A percentile compares a stretch with the other conserved stretches of the same genome.
Conservation (phyloP, 2,797 vertebrate species). For the Argyrosomus regius region DNA sequence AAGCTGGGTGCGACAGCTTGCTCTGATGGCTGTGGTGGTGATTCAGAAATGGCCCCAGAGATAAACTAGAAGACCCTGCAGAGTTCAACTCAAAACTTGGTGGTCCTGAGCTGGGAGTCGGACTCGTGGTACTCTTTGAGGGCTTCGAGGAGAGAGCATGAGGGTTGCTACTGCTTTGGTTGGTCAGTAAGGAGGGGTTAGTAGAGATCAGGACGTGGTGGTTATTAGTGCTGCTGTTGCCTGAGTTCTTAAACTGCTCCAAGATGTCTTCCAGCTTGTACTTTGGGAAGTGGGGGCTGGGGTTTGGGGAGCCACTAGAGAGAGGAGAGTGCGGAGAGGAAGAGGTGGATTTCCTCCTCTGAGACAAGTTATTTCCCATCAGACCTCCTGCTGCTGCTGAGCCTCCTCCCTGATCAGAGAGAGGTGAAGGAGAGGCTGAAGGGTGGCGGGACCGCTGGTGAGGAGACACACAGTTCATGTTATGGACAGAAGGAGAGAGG, state of each 20-base stretch:
- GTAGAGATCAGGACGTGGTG: slow-evolving; percentile 71
- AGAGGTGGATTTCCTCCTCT: slow-evolving; percentile 81
- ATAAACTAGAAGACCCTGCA: slow-evolving; percentile 78
- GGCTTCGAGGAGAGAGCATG: slow-evolving; percentile 73
- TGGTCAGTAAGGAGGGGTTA: slow-evolving; percentile 75
- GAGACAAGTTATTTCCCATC: slow-evolving; percentile 73
- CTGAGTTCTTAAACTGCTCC: slow-evolving; percentile 88
- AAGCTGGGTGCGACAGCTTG: slow-evolving; percentile 77
- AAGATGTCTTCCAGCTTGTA: slow-evolving; percentile 88
- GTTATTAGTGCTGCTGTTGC: slow-evolving; percentile 81
- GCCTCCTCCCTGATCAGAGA: slow-evolving; percentile 81
- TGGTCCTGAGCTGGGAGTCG: slow-evolving; percentile 59
- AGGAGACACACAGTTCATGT: slow-evolving; percentile 86
- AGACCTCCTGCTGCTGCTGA: slow-evolving; percentile 58
- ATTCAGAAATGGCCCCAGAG: slow-evolving; percentile 84
- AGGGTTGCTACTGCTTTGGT: slow-evolving; percentile 86
- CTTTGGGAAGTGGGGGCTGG: slow-evolving; percentile 81
- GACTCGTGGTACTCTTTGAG: slow-evolving; percentile 64
- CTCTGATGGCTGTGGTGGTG: slow-evolving; percentile 85
- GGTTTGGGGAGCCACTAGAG: slow-evolving; percentile 80
- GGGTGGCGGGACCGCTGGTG: slow-evolving; percentile 87
- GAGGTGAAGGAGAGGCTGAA: slow-evolving; percentile 85
- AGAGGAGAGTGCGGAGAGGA: slow-evolving; percentile 83
- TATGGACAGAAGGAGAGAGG: slow-evolving; percentile 78
- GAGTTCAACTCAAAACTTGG: slow-evolving; percentile 69